Conservation (phyloP, 2,113 vertebrate genomes). For the Apodemus sylvaticus region DNA sequence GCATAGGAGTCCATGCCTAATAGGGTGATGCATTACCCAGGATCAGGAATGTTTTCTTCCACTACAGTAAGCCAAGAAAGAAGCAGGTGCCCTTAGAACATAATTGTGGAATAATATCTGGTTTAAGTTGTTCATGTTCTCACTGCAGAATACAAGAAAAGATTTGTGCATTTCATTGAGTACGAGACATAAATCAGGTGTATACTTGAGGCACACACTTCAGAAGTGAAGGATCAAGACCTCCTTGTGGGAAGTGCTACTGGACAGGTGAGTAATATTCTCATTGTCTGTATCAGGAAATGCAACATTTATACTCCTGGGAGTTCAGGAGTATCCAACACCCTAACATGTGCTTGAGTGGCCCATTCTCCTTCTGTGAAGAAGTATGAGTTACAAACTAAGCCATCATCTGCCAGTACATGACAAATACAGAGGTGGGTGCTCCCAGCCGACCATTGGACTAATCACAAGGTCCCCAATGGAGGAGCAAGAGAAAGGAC, state of each 20-base stretch:
- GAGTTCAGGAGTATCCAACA: neutral
- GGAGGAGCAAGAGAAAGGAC: too few relatives aligned
- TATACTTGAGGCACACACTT: accelerated
- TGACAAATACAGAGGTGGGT: too few relatives aligned
- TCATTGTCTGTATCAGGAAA: accelerated
- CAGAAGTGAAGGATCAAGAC: accelerated
- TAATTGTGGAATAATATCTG: neutral
- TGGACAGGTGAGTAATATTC: accelerated
- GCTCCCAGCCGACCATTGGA: too few relatives aligned
- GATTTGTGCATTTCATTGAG: accelerated
- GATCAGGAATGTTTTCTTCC: neutral
- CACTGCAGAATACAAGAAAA: too few relatives aligned
- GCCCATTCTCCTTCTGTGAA: accelerated
- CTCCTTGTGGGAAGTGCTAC: accelerated
- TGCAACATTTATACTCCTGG: neutral
- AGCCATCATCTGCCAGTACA: too few relatives aligned
- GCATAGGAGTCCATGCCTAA: neutral
- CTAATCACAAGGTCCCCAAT: too few relatives aligned
- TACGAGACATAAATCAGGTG: neutral
- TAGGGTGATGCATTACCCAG: accelerated
- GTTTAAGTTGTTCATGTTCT: neutral
- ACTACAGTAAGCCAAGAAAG: neutral
- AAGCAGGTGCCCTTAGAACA: neutral
- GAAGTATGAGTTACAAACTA: neutral
- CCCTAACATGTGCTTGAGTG: accelerated